These are phyloP conservation scores for Leptonema lineaticorne DNA, from an alignment of 1,140 invertebrate species.

Conservation along the genomic window DNA sequence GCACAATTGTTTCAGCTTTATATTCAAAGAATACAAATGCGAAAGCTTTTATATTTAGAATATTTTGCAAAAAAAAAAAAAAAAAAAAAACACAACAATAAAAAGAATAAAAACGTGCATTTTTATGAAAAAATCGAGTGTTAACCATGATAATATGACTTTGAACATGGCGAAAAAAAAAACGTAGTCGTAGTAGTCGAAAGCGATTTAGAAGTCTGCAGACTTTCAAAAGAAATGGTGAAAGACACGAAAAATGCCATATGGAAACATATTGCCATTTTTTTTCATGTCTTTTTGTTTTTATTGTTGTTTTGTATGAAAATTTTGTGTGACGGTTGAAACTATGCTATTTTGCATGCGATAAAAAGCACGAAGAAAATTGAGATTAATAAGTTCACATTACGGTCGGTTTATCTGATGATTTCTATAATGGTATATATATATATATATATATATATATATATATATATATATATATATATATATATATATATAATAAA, in stretches of 20 bases:
- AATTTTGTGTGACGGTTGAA: not conserved
- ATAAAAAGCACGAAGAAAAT: not conserved
- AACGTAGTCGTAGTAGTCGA: not conserved
- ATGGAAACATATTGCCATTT: no score
- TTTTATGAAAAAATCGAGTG: no score
- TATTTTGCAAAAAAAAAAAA: no score
- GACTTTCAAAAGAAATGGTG: constrained; percentile 8
- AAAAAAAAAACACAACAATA: no score
- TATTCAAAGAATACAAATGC: not conserved
- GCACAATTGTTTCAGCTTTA: no score
- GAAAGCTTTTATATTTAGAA: not conserved
- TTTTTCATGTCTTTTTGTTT: no score
- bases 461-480: no score
- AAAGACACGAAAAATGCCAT: not conserved
- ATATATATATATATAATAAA: no score
- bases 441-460: no score
- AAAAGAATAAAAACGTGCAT: no score
- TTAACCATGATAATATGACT: not conserved
- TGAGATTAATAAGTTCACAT: constrained; percentile 2
- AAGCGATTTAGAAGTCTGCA: constrained; percentile 2
- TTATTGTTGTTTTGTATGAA: not conserved
- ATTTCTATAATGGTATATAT: no score
- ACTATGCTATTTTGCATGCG: not conserved
- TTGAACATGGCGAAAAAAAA: not conserved
- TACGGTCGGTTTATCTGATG: no score